Base-by-base conservation (phyloP, 2,113 vertebrate species). In the Carassius auratus region DNA sequence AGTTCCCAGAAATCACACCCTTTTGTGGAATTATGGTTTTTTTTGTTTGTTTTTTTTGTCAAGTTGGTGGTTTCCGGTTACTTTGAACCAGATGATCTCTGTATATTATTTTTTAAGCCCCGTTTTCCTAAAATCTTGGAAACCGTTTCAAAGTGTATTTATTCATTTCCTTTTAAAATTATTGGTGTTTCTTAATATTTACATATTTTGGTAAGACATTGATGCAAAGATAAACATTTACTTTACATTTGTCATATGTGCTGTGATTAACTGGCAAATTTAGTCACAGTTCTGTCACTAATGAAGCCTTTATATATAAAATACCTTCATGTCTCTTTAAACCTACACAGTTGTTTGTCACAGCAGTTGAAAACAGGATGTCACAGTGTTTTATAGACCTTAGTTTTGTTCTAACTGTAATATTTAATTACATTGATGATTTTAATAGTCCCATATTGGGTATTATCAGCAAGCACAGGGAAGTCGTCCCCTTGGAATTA, bases 371-470 rank as follows among this genome's bases (percentile, higher is more conserved):
- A 26, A 57, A 76, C 15, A 33, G 48, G 50, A 33, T 57, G 76
- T 42, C 97, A 97, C 98, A 98, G 97, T 17, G 30, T 69, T 74
- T 74, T 14, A 48, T 38, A 76, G 10, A 52, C 42, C 21, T 8
- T 76, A 2, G 3, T 71, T 38, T 17, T 36, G 8, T 30, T 71
- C 10, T 15, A 36, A 71, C 19, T 19, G 1, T 36, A 69, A n/a
- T 23, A 13, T 81, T 66, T 26, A 45, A 48, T 66, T 42, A 15
- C 61, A 33, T n/a, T 68, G 30, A 38, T 57, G 26, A 69, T 36
- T 52, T 30, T 21, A 21, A 52, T 38, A 14, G 45, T 83, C 76
- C 21, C 57, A 62, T 61, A 42, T 15, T 42, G 23, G 52, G n/a
- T 26, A 36, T 82, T 5, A 33, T 52, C 17, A 68, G 26, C n/a